Conservation (phyloP, 2,113 vertebrate species). For the Sturnira hondurensis region DNA sequence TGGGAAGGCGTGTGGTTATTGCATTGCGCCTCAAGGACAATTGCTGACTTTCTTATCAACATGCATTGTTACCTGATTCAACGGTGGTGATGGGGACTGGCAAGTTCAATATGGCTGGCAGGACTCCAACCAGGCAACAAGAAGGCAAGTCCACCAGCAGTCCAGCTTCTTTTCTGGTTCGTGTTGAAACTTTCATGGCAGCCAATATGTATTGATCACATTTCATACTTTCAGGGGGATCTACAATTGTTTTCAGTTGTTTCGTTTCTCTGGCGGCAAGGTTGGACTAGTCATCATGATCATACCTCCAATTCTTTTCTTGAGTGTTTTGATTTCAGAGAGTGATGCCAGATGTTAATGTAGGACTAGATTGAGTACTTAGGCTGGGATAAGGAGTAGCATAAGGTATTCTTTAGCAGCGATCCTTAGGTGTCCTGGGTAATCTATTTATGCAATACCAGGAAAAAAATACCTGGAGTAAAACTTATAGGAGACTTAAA, state of each 20-base stretch:
- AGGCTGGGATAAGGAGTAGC: background rate
- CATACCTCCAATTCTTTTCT: background rate
- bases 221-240: background rate
- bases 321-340: conserved; percentile 8
- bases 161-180: background rate
- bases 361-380: background rate
- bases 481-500: background rate
- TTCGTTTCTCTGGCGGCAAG: background rate
- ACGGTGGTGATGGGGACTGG: background rate
- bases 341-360: background rate
- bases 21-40: background rate
- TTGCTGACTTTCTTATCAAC: background rate
- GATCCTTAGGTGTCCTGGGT: background rate
- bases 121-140: background rate
- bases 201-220: background rate
- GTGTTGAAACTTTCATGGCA: background rate
- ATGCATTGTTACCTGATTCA: background rate
- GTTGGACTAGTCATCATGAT: background rate
- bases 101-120: background rate
- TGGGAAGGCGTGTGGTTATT: background rate
- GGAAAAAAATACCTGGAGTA: background rate
- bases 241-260: background rate
- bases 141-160: background rate
- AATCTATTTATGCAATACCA: background rate
- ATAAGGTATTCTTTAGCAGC: background rate